Evolutionary conservation across 2,888 invertebrate genomes (phyloP).

Genomic region (Eupithecia abbreviata): DNA sequence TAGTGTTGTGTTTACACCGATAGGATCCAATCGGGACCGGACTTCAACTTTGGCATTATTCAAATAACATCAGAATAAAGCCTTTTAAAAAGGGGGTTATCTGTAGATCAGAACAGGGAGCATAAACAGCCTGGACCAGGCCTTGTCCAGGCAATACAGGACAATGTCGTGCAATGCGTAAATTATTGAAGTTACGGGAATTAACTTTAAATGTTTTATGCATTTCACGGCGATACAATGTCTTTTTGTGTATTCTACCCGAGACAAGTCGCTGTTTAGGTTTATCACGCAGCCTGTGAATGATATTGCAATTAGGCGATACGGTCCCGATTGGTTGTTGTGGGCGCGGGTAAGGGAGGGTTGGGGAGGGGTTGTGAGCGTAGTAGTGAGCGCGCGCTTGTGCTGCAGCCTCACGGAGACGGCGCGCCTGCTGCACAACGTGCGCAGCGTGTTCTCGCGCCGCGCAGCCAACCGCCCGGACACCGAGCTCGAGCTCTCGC

Average conservation of each 20-base stretch:
- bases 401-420: slow-evolving; percentile 96
- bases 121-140: not conserved
- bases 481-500: slow-evolving; percentile 95
- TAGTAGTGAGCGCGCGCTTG: slow-evolving; percentile 62
- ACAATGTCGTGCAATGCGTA: not conserved
- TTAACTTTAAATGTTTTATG: not conserved
- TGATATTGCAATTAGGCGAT: not conserved
- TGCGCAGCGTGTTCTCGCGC: slow-evolving; percentile 95
- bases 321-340: slow-evolving; percentile 9
- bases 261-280: not conserved
- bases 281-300: not conserved
- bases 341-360: slow-evolving; percentile 61
- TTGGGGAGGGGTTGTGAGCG: slow-evolving; percentile 60
- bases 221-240: not conserved
- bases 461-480: slow-evolving; percentile 90
- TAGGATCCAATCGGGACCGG: slow-evolving; percentile 23
- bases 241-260: not conserved
- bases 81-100: not conserved
- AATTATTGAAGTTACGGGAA: not conserved
- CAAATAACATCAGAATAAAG: not conserved
- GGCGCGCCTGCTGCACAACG: slow-evolving; percentile 96
- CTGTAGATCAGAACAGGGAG: not conserved
- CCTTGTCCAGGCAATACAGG: not conserved
- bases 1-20: slow-evolving; percentile 22
- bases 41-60: not conserved